These are phyloP conservation scores for Leptinotarsa undecemlineata DNA, from an alignment of 1,140 invertebrate species.

Conservation along the genomic window DNA sequence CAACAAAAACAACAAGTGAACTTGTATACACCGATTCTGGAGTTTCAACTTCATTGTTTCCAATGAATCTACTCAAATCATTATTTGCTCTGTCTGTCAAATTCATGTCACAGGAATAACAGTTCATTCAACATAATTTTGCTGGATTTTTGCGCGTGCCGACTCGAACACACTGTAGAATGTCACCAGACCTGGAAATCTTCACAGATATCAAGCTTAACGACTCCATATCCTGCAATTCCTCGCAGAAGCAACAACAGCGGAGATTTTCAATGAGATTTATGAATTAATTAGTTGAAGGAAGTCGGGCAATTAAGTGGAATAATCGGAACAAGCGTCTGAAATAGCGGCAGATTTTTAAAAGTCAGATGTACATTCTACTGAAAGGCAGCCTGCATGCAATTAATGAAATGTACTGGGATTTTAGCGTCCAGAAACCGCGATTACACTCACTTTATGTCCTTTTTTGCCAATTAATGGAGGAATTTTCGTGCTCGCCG, in stretches of 20 bases:
- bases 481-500: constrained; percentile 4
- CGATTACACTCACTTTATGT: constrained; percentile 12
- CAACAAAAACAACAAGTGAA: too few relatives aligned
- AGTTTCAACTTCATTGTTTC: too few relatives aligned
- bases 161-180: background rate
- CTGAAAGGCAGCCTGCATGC: background rate
- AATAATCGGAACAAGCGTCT: constrained; percentile 21
- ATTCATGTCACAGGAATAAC: too few relatives aligned
- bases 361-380: background rate
- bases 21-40: too few relatives aligned
- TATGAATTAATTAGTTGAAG: constrained; percentile 17
- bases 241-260: background rate
- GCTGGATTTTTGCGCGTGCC: too few relatives aligned
- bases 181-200: background rate
- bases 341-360: constrained; percentile 16
- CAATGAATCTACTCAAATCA: too few relatives aligned
- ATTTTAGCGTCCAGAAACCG: background rate
- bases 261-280: constrained; percentile 14
- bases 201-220: background rate
- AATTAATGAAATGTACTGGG: constrained; percentile 18
- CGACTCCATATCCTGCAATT: background rate
- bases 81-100: too few relatives aligned
- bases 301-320: constrained; percentile 17
- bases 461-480: constrained; percentile 11
- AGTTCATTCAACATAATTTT: too few relatives aligned